Percentiles rank a stretch among this genome's conserved stretches.
phyloP scores from a whole-genome alignment of 2,113 vertebrate genomes.

The Meleagris gallopavo region DNA sequence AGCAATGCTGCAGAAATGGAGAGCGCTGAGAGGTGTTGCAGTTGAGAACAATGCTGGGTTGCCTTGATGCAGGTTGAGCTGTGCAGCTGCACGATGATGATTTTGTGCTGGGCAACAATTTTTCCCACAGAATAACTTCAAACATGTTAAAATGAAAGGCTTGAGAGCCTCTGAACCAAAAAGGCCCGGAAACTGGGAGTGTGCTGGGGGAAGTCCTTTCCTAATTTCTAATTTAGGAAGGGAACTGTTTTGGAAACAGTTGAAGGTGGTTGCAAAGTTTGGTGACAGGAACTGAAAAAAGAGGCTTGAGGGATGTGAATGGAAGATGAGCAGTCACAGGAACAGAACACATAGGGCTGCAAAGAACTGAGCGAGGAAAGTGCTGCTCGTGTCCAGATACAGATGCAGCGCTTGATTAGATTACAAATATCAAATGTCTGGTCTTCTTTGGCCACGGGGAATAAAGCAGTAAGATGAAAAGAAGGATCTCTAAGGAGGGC shows the following conservation, averaged over 20 bases:
- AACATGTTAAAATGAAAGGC: background rate
- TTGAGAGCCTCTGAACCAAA: background rate
- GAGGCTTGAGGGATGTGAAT: background rate
- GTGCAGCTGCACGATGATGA: background rate
- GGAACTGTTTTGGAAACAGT: background rate
- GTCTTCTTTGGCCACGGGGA: background rate
- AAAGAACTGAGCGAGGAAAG: background rate
- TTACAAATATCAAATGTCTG: background rate
- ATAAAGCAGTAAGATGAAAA: conserved; percentile 21
- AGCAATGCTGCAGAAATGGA: background rate
- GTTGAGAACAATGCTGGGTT: background rate
- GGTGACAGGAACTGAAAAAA: background rate
- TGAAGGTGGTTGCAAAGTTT: background rate
- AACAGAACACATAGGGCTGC: background rate
- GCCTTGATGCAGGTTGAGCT: background rate
- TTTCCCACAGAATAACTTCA: background rate
- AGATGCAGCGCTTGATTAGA: conserved; percentile 21
- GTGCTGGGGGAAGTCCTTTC: background rate
- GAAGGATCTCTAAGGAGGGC: background rate
- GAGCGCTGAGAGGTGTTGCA: background rate
- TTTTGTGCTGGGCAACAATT: background rate
- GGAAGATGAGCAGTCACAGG: background rate
- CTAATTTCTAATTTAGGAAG: background rate
- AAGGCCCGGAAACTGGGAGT: background rate
- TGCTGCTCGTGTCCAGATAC: background rate